Evolutionary conservation across 2,888 invertebrate species (phyloP).

Genomic region (Trimorus sp.): DNA sequence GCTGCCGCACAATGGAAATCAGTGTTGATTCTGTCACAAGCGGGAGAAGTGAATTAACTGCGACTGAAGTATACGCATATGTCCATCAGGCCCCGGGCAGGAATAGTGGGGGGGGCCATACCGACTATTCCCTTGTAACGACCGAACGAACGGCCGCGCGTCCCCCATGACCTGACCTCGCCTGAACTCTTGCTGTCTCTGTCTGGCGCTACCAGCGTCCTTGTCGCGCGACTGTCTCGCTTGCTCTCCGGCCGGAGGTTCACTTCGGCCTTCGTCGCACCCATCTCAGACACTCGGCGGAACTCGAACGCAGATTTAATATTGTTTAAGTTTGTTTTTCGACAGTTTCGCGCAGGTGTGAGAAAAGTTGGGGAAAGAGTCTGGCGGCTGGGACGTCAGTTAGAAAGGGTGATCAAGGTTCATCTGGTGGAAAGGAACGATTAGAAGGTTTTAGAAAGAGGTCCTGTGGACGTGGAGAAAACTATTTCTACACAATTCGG

Average conservation of each 20-base stretch:
- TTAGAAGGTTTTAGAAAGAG: no score
- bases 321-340: no score
- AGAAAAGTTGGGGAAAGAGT: no score
- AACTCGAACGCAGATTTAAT: no score
- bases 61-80: conserved; percentile 53
- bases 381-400: no score
- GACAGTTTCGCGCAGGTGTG: no score
- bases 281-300: background rate
- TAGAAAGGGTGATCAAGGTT: no score
- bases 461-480: no score
- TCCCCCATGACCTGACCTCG: conserved; percentile 81
- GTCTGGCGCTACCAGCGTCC: conserved; percentile 61
- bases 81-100: conserved; percentile 65
- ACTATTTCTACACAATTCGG: no score
- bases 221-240: conserved; percentile 68
- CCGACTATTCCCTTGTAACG: conserved; percentile 73
- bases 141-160: conserved; percentile 72
- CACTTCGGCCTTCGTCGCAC: conserved; percentile 11
- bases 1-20: conserved; percentile 50
- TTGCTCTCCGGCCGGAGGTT: background rate
- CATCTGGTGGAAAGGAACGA: no score
- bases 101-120: conserved; percentile 67
- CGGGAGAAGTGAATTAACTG: conserved; percentile 51
- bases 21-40: conserved; percentile 55
- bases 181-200: conserved; percentile 77